Base-by-base conservation (phyloP, 2,113 vertebrate species). In the Trematomus loennbergii region DNA sequence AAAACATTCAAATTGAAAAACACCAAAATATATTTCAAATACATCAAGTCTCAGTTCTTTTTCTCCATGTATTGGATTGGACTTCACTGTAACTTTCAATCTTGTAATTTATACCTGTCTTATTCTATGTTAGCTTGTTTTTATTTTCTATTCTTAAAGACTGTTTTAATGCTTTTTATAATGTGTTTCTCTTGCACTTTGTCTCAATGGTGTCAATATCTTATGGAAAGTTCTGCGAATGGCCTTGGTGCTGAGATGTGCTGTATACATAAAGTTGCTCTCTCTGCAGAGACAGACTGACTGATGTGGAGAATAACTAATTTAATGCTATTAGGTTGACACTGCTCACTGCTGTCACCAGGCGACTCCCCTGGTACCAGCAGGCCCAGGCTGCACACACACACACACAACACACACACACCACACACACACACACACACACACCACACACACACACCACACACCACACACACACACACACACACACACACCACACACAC, bases 291-390 rank as follows among this genome's bases (percentile, higher is more conserved):
- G 72, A 62, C 79, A 82, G 72, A 63, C 84, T 87, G 87, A 90
- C 73, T 84, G 82, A 89, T 89, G 78, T 78, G 69, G 29, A 78
- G 84, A 87, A 88, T 87, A 88, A 93, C 88, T 89, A 45, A 88
- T 89, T 63, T 88, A 89, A 88, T 90, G 80, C 71, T 65, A 79
- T 88, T 82, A 82, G 43, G 77, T 74, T 90, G 88, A 92, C 84
- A 82, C 63, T 25, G 57, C 84, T 78, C 82, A 40, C 58, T 60
- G 64, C 82, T 89, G 88, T 88, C 89, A 88, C 74, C 82, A 36
- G 72, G 63, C 46, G 3, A 72, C 77, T 75, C 75, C 63, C 57
- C 49, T 73, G 78, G 40, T 70, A 85, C 69, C 66, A 80, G 82
- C 78, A 36, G 18, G 65, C 49, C 62, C 55, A 52, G 64, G 53